Conservation (phyloP, 1,140 invertebrate species). For the Calephelis nemesis region DNA sequence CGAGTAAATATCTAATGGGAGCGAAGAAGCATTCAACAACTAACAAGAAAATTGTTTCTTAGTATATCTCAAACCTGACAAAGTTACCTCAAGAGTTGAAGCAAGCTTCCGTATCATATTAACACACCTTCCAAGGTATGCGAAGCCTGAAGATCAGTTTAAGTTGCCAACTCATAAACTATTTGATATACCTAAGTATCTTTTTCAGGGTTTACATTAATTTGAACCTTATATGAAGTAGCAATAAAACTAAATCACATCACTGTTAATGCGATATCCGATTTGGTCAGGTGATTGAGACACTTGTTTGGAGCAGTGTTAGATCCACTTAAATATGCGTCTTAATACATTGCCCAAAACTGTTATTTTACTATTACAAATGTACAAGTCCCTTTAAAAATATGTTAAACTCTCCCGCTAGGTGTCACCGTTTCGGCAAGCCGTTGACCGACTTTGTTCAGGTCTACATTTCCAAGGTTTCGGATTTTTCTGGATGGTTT, state of each 20-base stretch:
- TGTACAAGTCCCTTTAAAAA: too few relatives aligned
- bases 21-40: too few relatives aligned
- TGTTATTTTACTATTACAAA: too few relatives aligned
- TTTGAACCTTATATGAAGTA: neutral
- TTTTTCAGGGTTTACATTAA: neutral
- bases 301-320: neutral
- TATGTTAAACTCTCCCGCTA: too few relatives aligned
- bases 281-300: slow-evolving; percentile 3
- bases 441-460: too few relatives aligned
- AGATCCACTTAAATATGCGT: too few relatives aligned
- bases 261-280: neutral
- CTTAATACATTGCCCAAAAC: too few relatives aligned
- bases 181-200: neutral
- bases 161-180: neutral
- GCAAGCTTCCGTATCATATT: neutral
- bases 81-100: neutral
- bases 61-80: neutral
- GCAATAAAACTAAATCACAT: neutral
- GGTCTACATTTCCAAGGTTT: too few relatives aligned
- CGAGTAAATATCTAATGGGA: too few relatives aligned
- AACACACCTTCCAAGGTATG: slow-evolving; percentile 1
- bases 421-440: too few relatives aligned
- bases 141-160: slow-evolving; percentile 2
- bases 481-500: too few relatives aligned
- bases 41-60: too few relatives aligned